These are phyloP conservation scores for Acanthosoma haemorrhoidale DNA, from an alignment of 2,888 invertebrate genomes.

Conservation along the genomic window DNA sequence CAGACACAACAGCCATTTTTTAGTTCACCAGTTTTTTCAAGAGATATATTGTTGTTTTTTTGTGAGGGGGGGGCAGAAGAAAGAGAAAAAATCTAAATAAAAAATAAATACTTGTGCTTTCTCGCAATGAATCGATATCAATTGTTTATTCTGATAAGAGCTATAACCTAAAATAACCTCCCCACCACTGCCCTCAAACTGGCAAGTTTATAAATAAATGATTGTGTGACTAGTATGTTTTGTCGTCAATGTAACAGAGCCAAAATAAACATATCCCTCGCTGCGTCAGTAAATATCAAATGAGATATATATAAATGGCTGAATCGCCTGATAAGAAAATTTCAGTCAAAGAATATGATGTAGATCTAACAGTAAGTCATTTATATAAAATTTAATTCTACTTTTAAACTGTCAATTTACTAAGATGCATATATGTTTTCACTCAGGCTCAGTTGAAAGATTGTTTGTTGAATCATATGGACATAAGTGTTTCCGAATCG, in stretches of 20 bases:
- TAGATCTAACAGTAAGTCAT: slow-evolving; percentile 14
- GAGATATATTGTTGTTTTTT: too few relatives aligned
- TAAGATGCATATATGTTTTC: too few relatives aligned
- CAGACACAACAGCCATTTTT: too few relatives aligned
- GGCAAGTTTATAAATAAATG: slow-evolving; percentile 5
- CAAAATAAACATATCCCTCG: neutral
- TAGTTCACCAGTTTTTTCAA: too few relatives aligned
- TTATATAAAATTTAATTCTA: neutral
- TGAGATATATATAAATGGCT: too few relatives aligned
- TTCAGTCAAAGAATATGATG: slow-evolving; percentile 17
- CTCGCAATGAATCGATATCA: neutral
- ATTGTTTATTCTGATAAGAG: slow-evolving; percentile 22
- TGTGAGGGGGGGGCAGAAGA: too few relatives aligned
- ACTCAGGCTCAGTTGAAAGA: slow-evolving; percentile 52
- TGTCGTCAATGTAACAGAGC: too few relatives aligned
- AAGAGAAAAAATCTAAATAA: too few relatives aligned
- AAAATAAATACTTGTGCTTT: neutral
- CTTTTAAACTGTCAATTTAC: slow-evolving; percentile 9
- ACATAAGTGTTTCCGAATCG: slow-evolving; percentile 69
- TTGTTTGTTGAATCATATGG: slow-evolving; percentile 63
- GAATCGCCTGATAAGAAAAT: neutral
- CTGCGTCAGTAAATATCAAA: neutral
- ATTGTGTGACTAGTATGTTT: too few relatives aligned
- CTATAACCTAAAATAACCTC: slow-evolving; percentile 19
- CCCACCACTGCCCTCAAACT: neutral